Percentiles rank a stretch among this genome's conserved stretches.
These are phyloP conservation scores for Solenopsis fugax DNA, from an alignment of 1,140 invertebrate species.

Conservation along the genomic window DNA sequence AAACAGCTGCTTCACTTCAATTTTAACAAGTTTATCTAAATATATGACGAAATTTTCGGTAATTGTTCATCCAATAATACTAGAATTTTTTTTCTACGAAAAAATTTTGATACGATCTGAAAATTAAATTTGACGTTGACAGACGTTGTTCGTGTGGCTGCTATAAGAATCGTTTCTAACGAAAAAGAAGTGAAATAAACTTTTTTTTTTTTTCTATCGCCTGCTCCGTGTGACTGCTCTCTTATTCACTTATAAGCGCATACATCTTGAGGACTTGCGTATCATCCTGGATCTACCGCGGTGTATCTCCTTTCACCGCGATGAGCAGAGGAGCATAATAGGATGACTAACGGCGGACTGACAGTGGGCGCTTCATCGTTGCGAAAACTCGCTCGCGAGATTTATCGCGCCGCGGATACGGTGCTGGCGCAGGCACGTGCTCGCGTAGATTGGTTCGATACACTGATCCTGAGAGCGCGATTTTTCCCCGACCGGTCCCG, in stretches of 20 bases:
- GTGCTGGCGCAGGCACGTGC: conserved; percentile 46
- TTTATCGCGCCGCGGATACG: conserved; percentile 55
- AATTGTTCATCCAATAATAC: background rate
- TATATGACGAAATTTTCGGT: background rate
- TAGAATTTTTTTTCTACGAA: background rate
- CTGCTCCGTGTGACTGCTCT: background rate
- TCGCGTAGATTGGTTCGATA: conserved; percentile 19
- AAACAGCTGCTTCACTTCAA: background rate
- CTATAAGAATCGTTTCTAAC: background rate
- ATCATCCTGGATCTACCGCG: conserved; percentile 50
- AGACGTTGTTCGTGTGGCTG: background rate
- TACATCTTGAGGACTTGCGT: conserved; percentile 39
- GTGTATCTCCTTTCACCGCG: conserved; percentile 73
- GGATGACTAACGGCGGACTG: conserved; percentile 72
- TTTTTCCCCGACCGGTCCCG: background rate
- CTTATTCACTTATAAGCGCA: conserved; percentile 16
- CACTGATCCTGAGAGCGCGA: conserved; percentile 38
- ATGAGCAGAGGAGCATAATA: conserved; percentile 65
- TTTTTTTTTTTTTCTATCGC: background rate
- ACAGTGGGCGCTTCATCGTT: conserved; percentile 64
- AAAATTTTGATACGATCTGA: background rate
- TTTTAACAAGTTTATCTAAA: background rate
- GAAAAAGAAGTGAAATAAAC: background rate
- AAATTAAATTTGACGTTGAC: background rate
- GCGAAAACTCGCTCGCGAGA: conserved; percentile 71